Conservation (phyloP, 2,888 invertebrate species). For the Ceratothoa steindachneri region DNA sequence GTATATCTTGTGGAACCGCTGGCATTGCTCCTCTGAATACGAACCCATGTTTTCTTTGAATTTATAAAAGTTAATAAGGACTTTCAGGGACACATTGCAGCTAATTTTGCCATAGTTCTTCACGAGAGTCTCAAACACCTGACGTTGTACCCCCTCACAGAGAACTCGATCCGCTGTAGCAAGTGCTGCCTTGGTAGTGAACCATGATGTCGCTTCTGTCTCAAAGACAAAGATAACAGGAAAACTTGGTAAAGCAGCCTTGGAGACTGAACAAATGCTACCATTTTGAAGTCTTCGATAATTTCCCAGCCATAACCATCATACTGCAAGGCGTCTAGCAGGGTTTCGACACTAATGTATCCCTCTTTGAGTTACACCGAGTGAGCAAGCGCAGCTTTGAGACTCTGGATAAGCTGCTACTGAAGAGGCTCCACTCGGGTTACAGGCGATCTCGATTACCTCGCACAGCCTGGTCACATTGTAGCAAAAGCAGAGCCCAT, state of each 20-base stretch:
- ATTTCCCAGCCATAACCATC: conserved; percentile 48
- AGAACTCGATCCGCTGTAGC: neutral
- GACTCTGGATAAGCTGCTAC: conserved; percentile 44
- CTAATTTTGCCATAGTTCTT: neutral
- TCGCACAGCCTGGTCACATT: neutral
- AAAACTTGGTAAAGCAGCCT: no score
- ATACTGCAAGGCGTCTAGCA: conserved; percentile 49
- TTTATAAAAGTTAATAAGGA: neutral
- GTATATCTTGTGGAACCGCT: neutral
- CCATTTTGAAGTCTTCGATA: conserved; percentile 51
- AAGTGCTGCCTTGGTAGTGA: neutral
- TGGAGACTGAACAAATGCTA: no score
- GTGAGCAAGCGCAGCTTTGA: conserved; percentile 50
- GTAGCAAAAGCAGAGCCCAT: neutral
- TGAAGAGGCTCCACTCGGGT: neutral
- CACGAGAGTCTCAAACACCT: neutral
- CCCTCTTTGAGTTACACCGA: conserved; percentile 50
- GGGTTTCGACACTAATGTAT: conserved; percentile 50
- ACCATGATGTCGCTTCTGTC: neutral
- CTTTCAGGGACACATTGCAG: neutral
- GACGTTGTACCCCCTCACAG: neutral
- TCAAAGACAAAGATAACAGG: no score
- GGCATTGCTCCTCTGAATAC: neutral
- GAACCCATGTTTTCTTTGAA: no score
- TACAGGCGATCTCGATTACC: neutral